phyloP scores from a whole-genome alignment of 1,140 invertebrate genomes.

The Trichoplusia ni region DNA sequence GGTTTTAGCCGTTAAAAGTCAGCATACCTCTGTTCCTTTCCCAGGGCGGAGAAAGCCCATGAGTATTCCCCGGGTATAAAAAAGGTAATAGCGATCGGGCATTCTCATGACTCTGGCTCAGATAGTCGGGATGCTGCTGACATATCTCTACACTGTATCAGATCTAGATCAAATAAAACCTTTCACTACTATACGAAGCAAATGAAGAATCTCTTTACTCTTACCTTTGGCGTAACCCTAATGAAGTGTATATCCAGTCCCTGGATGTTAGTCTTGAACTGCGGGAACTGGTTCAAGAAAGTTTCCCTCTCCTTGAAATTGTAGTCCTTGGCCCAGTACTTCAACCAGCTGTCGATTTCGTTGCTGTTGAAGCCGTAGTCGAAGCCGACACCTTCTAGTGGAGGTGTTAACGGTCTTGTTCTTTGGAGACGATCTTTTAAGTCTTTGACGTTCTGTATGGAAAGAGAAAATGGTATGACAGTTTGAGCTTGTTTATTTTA shows the following conservation, averaged over 20 bases:
- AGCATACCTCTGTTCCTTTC: no score
- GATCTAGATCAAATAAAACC: no score
- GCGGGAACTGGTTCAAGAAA: conserved; percentile 86
- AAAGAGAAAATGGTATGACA: not conserved
- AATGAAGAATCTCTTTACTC: no score
- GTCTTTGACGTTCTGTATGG: conserved; percentile 83
- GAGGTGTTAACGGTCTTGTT: conserved; percentile 74
- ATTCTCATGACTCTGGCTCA: no score
- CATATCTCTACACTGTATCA: no score
- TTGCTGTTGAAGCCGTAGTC: conserved; percentile 89
- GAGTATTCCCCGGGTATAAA: no score
- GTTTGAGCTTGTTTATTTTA: not conserved
- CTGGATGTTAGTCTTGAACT: conserved; percentile 87
- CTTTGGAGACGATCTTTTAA: conserved; percentile 83
- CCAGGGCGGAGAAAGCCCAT: no score
- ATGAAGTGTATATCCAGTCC: conserved; percentile 88
- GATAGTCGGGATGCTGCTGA: no score
- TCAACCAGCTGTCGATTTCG: conserved; percentile 83
- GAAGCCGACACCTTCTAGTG: conserved; percentile 86
- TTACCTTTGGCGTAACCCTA: conserved; percentile 82
- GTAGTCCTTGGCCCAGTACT: conserved; percentile 88
- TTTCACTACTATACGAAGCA: no score
- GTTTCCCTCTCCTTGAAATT: conserved; percentile 85
- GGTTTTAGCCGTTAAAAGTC: no score
- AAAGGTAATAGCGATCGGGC: no score